Evolutionary conservation across 2,888 invertebrate genomes (phyloP), one percentile per base, ranked within the genome.

Genomic region (Monochamus alternatus): DNA sequence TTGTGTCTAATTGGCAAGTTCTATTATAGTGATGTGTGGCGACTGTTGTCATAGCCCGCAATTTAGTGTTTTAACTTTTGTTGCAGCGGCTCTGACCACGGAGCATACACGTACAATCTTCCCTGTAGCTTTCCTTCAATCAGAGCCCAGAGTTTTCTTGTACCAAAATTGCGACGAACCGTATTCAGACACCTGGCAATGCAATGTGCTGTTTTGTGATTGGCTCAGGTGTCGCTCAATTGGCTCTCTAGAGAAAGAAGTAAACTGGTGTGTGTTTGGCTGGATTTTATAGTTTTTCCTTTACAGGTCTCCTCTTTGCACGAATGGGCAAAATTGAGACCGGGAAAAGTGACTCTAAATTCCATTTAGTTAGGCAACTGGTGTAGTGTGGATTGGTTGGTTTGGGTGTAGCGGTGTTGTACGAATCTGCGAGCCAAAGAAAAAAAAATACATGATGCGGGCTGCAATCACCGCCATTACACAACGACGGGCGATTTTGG

Each of bases 261-360:
- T 75, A 75, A 65, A 76, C 77, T 81, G 75, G 78, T 78, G 83
- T 86, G 84, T 85, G 82, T 84, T 86, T 85, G 85, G 83, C 81
- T 83, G 84, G 79, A 78, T 78, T 84, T 82, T 81, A 78, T 76
- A 88, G 84, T 88, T 89, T 38, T 89, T 89, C 92, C 92, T 91
- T 93, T 92, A 93, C 94, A 94, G 95, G 94, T 95, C 95, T 95
- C 95, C 95, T 95, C 95, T 95, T 95, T 95, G 95, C 93, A 91
- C 84, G 78, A 72, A 75, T 81, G 92, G 92, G 93, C 93, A 93
- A 93, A 93, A 92, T 93, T 92, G 93, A 91, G 91, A 91, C 88
- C 87, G 84, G 82, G 74, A 74, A 80, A 79, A 80, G 80, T 78
- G 75, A 78, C 75, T 82, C 83, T 79, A 83, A 85, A 85, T 85